These are phyloP conservation scores for Taphrorychus bicolor DNA, from an alignment of 2,888 invertebrate species.

Conservation along the genomic window DNA sequence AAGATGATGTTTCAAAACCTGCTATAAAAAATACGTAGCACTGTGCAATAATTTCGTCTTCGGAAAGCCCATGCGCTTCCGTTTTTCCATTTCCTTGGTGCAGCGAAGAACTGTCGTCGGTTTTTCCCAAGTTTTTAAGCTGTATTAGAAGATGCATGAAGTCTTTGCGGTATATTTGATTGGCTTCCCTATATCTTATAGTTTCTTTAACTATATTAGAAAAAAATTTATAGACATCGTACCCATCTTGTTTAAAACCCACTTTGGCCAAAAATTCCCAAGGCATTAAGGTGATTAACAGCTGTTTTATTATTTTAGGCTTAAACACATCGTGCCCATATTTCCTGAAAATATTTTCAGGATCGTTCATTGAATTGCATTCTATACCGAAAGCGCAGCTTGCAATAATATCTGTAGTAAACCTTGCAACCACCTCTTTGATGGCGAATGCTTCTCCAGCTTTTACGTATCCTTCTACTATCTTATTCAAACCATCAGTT, in stretches of 20 bases:
- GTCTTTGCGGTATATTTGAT: conserved; percentile 46
- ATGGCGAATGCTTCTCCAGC: conserved; percentile 41
- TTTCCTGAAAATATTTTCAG: conserved; percentile 60
- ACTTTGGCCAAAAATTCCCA: not conserved
- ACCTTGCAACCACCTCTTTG: conserved; percentile 63
- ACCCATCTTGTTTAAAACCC: not conserved
- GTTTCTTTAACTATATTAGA: conserved; percentile 20
- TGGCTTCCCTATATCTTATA: conserved; percentile 19
- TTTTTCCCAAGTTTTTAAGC: conserved; percentile 50
- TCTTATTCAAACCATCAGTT: conserved; percentile 43
- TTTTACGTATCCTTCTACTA: conserved; percentile 28
- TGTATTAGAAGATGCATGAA: conserved; percentile 31
- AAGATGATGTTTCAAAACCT: conserved; percentile 47
- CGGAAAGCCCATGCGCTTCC: conserved; percentile 56
- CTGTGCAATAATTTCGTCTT: conserved; percentile 45
- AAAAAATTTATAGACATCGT: conserved; percentile 12
- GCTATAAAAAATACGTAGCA: conserved; percentile 46
- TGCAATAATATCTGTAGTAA: conserved; percentile 66
- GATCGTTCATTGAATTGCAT: conserved; percentile 63
- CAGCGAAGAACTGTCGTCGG: conserved; percentile 57
- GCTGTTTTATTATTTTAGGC: not conserved
- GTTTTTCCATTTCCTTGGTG: not conserved
- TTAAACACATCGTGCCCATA: not conserved
- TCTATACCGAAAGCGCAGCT: conserved; percentile 67
- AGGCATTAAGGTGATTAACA: not conserved